Conservation (phyloP, 1,140 invertebrate species). For the Hesperophylax magnus region DNA sequence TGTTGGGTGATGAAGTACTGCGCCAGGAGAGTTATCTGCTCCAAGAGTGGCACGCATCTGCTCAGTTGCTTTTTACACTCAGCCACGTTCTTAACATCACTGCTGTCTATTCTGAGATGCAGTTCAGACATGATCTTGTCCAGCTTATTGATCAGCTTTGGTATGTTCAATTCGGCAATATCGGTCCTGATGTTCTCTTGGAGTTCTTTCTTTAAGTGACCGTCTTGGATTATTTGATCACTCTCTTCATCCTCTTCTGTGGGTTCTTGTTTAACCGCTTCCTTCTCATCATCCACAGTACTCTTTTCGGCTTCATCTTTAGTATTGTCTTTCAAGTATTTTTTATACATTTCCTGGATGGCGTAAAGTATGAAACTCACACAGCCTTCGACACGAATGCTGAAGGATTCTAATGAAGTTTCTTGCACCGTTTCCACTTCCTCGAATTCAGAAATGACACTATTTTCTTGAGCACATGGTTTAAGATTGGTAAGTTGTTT, state of each 20-base stretch:
- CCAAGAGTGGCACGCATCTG: constrained; percentile 78
- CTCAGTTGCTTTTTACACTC: constrained; percentile 60
- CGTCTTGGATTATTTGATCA: constrained; percentile 70
- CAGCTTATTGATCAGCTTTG: constrained; percentile 65
- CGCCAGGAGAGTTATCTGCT: constrained; percentile 81
- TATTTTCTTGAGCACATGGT: neutral
- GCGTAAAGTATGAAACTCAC: constrained; percentile 74
- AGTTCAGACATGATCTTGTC: constrained; percentile 59
- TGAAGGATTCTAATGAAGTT: constrained; percentile 57
- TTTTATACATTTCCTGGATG: constrained; percentile 81
- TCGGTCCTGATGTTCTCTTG: constrained; percentile 74
- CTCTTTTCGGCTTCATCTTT: neutral
- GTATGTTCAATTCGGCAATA: constrained; percentile 71
- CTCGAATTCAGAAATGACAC: neutral
- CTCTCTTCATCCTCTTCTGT: constrained; percentile 64
- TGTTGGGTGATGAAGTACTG: constrained; percentile 86
- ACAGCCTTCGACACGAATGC: constrained; percentile 70
- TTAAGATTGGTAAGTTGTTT: neutral
- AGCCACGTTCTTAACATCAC: constrained; percentile 11
- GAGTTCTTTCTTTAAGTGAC: constrained; percentile 76
- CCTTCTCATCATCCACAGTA: constrained; percentile 60
- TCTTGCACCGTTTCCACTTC: constrained; percentile 30
- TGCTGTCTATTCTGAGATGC: constrained; percentile 2
- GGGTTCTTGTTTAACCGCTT: constrained; percentile 64
- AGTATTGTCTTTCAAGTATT: constrained; percentile 61